Evolutionary conservation across 2,888 invertebrate species (phyloP), one percentile per base, ranked within the genome.

Genomic region (Blastobasis lacticolella): DNA sequence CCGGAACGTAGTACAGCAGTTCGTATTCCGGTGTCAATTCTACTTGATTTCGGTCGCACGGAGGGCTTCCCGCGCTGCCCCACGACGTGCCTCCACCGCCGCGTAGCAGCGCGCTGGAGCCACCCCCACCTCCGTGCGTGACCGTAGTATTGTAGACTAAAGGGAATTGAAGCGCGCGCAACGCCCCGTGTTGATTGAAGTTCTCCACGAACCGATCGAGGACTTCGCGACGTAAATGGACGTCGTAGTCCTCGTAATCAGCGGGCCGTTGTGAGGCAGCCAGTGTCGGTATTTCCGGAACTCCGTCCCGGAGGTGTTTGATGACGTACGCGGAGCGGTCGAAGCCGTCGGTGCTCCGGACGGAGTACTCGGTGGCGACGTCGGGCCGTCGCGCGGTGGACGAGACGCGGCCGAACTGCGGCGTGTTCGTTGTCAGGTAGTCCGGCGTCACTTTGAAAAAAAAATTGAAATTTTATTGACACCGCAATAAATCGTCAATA

Each of bases 1-100:
- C 85, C 0, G 86, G 84, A 36, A 86, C 74, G 64, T 81, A 88
- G 62, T 86, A 88, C 55, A 82, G 82, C 52, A 88, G 67, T 68
- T 87, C 87, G 61, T 86, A 88, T 0, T 78, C 80, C 0, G 87
- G 83, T 0, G 84, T 75, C 46, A 86, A 62, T 43, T 86, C 84
- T 53, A 83, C 75, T 0, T 75, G 74, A 23, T 23, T 23, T 38
- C 69, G 71, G 5, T 80, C 82, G 53, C 83, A 81, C 59, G 72
- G 63, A 0, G 75, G 69, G 37, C 75, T 76, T 52, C 73, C 77
- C 3, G 65, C 53, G 48, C 59, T 64, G 38, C 48, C 54, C 36
- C 50, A 59, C 37, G 54, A 46, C 10, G 44, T 6, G 48, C 57
- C 10, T 53, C 51, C 7, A 54, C 54, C 23, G 62, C 67, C 38